Base-by-base conservation (phyloP, 2,797 vertebrate species). In the Rhinichthys osculus region DNA sequence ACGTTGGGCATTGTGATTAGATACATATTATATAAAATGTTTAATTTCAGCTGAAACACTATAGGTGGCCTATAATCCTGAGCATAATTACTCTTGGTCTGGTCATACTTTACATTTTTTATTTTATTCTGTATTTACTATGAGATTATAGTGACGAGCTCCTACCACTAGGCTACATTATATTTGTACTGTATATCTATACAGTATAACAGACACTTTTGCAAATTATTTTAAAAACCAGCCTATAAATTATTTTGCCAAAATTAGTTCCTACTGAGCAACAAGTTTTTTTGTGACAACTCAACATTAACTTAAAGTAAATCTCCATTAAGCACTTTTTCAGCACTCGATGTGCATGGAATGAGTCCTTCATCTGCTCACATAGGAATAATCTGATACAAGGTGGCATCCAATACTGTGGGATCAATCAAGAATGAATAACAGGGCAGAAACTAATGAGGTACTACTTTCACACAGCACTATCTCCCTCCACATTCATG, bases 361-460 rank as follows among this genome's bases (percentile, higher is more conserved):
- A 74, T 79, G 80, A 54, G 38, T 73, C 84, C 76, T 85, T 85
- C 69, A 17, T 88, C 40, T 81, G 64, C 33, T 78, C 57, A 80
- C 62, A 44, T 30, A 76, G 57, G 66, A 47, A 47, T 69, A 83
- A 83, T 74, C 81, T 83, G 73, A 80, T 69, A 40, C 27, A 67
- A 57, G 57, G 47, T 70, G 74, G 83, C 87, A 73, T 82, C 71
- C 67, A 76, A 76, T 83, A 62, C 38, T 30, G 30, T 64, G 64
- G 21, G 67, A 57, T 67, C 69, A 86, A 82, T 83, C 81, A 83
- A 74, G 67, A 66, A 35, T 74, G 35, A 57, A 77, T 86, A 86
- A 86, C 84, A 85, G 44, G 42, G 27, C 35, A 52, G 76, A 27
- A 84, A 67, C 76, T 76, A 86, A 86, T 71, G 81, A 81, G 70